A percentile compares a stretch with the other conserved stretches of the same genome.
Evolutionary conservation across 2,888 invertebrate genomes (phyloP).

Genomic region (Ophion obscuratus): DNA sequence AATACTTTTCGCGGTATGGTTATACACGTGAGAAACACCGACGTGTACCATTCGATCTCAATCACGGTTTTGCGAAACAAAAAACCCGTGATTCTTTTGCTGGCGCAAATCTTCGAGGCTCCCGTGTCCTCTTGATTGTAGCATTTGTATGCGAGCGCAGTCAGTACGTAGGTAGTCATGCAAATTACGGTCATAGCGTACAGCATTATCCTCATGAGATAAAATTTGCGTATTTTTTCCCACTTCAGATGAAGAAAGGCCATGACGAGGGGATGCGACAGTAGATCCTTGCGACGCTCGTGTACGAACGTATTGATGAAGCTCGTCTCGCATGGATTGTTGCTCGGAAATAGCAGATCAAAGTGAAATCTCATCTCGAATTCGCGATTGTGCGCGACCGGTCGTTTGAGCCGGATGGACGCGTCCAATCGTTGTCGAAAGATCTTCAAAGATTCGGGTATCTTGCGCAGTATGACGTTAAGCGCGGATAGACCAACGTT

Average conservation of each 20-base stretch:
- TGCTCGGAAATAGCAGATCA: slow-evolving; percentile 81
- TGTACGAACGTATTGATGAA: slow-evolving; percentile 84
- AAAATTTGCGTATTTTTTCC: slow-evolving; percentile 84
- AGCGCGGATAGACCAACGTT: slow-evolving; percentile 83
- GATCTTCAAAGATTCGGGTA: slow-evolving; percentile 83
- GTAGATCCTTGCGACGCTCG: slow-evolving; percentile 83
- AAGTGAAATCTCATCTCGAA: slow-evolving; percentile 82
- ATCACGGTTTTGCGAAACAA: slow-evolving; percentile 78
- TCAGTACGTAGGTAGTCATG: slow-evolving; percentile 81
- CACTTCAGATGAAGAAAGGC: slow-evolving; percentile 85
- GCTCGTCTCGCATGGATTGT: slow-evolving; percentile 82
- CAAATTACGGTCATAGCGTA: slow-evolving; percentile 81
- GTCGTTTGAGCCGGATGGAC: slow-evolving; percentile 79
- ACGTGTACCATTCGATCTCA: slow-evolving; percentile 80
- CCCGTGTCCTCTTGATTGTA: slow-evolving; percentile 77
- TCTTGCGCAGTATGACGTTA: slow-evolving; percentile 83
- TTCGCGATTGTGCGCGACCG: slow-evolving; percentile 80
- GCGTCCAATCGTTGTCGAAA: slow-evolving; percentile 83
- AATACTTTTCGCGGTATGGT: slow-evolving; percentile 82
- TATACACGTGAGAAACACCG: slow-evolving; percentile 79
- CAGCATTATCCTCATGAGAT: slow-evolving; percentile 79
- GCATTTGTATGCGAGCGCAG: slow-evolving; percentile 80
- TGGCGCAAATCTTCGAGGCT: slow-evolving; percentile 78
- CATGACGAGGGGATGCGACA: slow-evolving; percentile 85
- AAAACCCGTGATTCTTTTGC: slow-evolving; percentile 76